These are phyloP conservation scores for Torymus texanus DNA, from an alignment of 2,888 invertebrate species.

Conservation along the genomic window DNA sequence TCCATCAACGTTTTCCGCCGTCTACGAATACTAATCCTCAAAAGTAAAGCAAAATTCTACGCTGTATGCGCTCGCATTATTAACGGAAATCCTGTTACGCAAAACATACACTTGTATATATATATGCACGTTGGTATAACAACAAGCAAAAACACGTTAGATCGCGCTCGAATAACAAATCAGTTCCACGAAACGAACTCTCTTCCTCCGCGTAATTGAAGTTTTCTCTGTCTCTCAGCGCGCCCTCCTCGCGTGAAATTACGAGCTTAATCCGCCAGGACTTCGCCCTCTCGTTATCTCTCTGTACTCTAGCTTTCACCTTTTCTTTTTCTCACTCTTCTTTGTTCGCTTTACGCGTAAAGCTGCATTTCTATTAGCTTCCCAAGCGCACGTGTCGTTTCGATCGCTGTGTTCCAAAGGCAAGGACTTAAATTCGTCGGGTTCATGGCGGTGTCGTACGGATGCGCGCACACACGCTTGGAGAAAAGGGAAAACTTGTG, in stretches of 20 bases:
- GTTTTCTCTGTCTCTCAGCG: slow-evolving; percentile 6
- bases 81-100: no score
- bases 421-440: neutral
- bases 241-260: slow-evolving; percentile 1
- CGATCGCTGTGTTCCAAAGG: no score
- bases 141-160: neutral
- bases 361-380: slow-evolving; percentile 26
- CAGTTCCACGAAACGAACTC: neutral
- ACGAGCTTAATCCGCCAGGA: slow-evolving; percentile 41
- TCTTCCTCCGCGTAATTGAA: slow-evolving; percentile 26
- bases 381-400: neutral
- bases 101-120: no score
- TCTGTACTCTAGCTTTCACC: neutral
- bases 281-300: neutral
- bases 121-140: no score
- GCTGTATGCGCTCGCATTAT: no score
- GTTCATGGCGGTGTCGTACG: slow-evolving; percentile 4
- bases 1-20: no score
- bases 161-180: slow-evolving; percentile 9
- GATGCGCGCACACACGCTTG: neutral
- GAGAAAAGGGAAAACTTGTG: no score
- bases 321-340: neutral
- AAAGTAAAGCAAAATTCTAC: no score
- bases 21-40: no score
- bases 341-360: neutral